Evolutionary conservation across 2,888 invertebrate species (phyloP).

Genomic region (Meteorus cinctellus): DNA sequence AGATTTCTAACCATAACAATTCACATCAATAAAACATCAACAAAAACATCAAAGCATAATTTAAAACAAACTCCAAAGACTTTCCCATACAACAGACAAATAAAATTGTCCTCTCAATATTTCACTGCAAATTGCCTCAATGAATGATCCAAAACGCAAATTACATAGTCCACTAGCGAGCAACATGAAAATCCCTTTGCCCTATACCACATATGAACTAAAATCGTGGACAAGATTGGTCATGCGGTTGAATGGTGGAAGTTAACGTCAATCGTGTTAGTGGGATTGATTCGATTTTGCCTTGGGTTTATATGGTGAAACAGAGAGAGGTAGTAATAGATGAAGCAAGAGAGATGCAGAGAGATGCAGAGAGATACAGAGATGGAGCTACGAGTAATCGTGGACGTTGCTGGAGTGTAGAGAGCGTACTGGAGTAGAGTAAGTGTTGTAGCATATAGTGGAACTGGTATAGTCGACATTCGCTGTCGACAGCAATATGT

Average conservation of each 20-base stretch:
- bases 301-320: slow-evolving; percentile 46
- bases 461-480: slow-evolving; percentile 3
- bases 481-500: slow-evolving; percentile 57
- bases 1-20: too few relatives aligned
- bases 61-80: too few relatives aligned
- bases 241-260: slow-evolving; percentile 41
- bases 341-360: background rate
- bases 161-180: too few relatives aligned
- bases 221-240: slow-evolving; percentile 32
- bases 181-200: slow-evolving; percentile 4
- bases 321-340: slow-evolving; percentile 4
- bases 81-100: too few relatives aligned
- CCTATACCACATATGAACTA: background rate
- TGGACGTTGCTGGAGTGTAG: slow-evolving; percentile 19
- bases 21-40: too few relatives aligned
- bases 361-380: slow-evolving; percentile 22
- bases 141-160: too few relatives aligned
- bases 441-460: slow-evolving; percentile 33
- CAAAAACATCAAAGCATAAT: too few relatives aligned
- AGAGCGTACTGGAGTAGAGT: slow-evolving; percentile 10
- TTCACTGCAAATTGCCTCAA: too few relatives aligned
- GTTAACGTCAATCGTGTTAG: slow-evolving; percentile 61
- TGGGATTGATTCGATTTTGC: slow-evolving; percentile 67
- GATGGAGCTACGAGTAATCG: slow-evolving; percentile 32
- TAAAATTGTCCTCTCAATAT: too few relatives aligned